Evolutionary conservation across 2,888 invertebrate genomes (phyloP).

Genomic region (Metopia argyrocephala): DNA sequence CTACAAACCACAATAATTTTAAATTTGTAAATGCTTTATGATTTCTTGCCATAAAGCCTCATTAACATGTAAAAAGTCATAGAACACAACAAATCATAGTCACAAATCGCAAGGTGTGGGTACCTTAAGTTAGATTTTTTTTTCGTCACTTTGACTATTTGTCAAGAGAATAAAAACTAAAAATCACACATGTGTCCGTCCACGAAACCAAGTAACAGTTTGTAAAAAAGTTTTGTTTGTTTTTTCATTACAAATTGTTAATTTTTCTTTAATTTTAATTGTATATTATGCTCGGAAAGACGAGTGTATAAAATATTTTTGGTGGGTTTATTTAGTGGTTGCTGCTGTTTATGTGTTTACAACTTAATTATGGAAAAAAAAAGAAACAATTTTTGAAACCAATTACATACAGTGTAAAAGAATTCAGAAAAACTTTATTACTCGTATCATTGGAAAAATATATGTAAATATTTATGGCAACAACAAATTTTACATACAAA

Average conservation of each 20-base stretch:
- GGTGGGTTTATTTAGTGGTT: neutral
- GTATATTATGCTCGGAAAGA: too few relatives aligned
- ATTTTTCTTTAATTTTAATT: slow-evolving; percentile 3
- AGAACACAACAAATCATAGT: too few relatives aligned
- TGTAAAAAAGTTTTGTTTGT: neutral
- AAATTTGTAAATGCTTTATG: too few relatives aligned
- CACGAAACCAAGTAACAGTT: neutral
- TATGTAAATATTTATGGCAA: slow-evolving; percentile 17
- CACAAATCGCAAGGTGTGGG: too few relatives aligned
- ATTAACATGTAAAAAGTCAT: too few relatives aligned
- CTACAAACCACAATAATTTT: too few relatives aligned
- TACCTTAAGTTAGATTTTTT: too few relatives aligned
- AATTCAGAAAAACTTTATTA: neutral
- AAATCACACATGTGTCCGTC: neutral
- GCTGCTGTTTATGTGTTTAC: slow-evolving; percentile 19
- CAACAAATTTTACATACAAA: slow-evolving; percentile 35
- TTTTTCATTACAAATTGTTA: neutral
- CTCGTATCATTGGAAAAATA: slow-evolving; percentile 22
- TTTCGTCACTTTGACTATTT: too few relatives aligned
- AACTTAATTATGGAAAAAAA: slow-evolving; percentile 52
- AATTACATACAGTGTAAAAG: slow-evolving; percentile 42
- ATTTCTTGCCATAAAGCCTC: too few relatives aligned
- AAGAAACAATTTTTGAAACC: slow-evolving; percentile 55
- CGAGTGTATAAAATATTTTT: neutral
- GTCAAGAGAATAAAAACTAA: neutral